Evolutionary conservation across 2,888 invertebrate genomes (phyloP), one percentile per base, ranked within the genome.

Genomic region (Sarcophaga carnaria): DNA sequence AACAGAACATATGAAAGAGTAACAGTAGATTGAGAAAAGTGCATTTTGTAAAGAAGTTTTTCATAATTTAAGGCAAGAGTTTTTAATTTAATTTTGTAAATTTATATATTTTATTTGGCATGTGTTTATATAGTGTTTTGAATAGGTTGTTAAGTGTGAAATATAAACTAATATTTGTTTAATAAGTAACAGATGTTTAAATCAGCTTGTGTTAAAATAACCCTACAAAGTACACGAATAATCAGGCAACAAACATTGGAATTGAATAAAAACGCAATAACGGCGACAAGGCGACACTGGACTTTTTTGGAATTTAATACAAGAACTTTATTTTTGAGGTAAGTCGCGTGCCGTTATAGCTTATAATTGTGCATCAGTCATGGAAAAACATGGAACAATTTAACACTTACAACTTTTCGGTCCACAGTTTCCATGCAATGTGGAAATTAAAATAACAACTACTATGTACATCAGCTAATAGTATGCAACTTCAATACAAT

Each of bases 171-270:
- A 37, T 37, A 37, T 37, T 37, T 37, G 8, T 37, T 37, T 37
- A 75, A 64, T 17, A 72, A 37, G 11, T 25, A 75, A 75, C 75
- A 75, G 63, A 75, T 75, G 75, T 49, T 72, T 49, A 54, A 75
- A 25, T 6, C n/a, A 54, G 49, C n/a, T 64, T 64, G 11, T 11
- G 25, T 4, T n/a, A 22, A n/a, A 67, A n/a, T 47, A 75, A 63
- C 63, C 25, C 63, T 75, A 74, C 37, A 71, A 59, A 59, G 59
- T 59, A 54, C 54, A 71, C 45, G 37, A 3, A 60, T n/a, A 27
- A 62, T 45, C 45, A 20, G n/a, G 3, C 45, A n/a, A 45, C 54
- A 54, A 54, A 17, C 12, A 10, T 37, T 67, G 66, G 45, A 67
- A 45, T 67, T 37, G 37, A n/a, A 67, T 6, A n/a, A 37, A 54